A percentile compares a stretch with the other conserved stretches of the same genome.
phyloP scores from a whole-genome alignment of 1,140 invertebrate species.

The Danaus melanippus region DNA sequence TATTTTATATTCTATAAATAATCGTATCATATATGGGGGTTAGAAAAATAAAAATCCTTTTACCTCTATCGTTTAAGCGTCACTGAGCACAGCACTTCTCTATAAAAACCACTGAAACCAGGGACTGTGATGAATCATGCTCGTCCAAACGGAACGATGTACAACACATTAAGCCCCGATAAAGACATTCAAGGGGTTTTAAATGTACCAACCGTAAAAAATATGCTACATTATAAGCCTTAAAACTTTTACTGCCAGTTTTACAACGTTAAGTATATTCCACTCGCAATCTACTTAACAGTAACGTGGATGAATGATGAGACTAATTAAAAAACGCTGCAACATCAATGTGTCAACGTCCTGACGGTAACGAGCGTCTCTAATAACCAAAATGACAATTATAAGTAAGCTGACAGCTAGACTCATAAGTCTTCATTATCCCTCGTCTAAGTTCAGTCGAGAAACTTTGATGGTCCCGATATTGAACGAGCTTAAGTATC shows the following conservation, averaged over 20 bases:
- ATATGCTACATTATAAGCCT: neutral
- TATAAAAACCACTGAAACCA: slow-evolving; percentile 49
- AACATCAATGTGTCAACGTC: slow-evolving; percentile 17
- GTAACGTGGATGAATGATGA: slow-evolving; percentile 22
- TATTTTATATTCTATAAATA: too few relatives aligned
- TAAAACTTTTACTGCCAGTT: neutral
- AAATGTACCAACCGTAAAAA: slow-evolving; percentile 7
- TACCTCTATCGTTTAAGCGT: too few relatives aligned
- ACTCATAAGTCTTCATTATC: slow-evolving; percentile 64
- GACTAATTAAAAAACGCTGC: slow-evolving; percentile 26
- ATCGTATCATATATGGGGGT: too few relatives aligned
- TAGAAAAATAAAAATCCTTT: too few relatives aligned
- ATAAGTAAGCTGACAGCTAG: slow-evolving; percentile 32
- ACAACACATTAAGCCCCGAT: slow-evolving; percentile 24
- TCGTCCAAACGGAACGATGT: slow-evolving; percentile 55
- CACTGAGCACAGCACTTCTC: slow-evolving; percentile 21
- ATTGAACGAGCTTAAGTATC: slow-evolving; percentile 31
- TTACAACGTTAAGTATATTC: neutral
- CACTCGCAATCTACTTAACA: neutral
- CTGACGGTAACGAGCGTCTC: slow-evolving; percentile 10
- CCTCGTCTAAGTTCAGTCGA: slow-evolving; percentile 22
- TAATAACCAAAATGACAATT: slow-evolving; percentile 40
- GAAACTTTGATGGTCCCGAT: slow-evolving; percentile 42
- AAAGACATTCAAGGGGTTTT: slow-evolving; percentile 17
- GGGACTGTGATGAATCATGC: slow-evolving; percentile 63